phyloP scores from a whole-genome alignment of 2,888 invertebrate genomes.

The Xestia ashworthii region DNA sequence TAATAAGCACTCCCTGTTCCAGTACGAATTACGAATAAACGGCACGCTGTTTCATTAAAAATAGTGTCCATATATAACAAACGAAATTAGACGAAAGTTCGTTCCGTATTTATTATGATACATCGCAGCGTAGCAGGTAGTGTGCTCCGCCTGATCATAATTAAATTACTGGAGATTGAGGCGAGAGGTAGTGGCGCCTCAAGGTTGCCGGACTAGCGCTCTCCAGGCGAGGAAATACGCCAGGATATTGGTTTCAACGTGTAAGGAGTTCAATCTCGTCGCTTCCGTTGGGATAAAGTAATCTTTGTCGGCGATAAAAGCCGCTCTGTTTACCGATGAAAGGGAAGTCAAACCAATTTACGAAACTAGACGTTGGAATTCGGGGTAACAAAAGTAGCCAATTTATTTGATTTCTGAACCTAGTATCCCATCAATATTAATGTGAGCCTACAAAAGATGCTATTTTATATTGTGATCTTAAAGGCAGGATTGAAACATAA shows the following conservation, averaged over 20 bases:
- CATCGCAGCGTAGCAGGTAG: conserved; percentile 1
- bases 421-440: conserved; percentile 61
- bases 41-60: conserved; percentile 76
- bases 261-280: conserved; percentile 77
- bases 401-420: conserved; percentile 62
- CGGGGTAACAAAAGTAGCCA: conserved; percentile 66
- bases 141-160: conserved; percentile 36
- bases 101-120: conserved; percentile 27
- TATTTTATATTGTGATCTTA: conserved; percentile 36
- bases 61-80: conserved; percentile 68
- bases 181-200: conserved; percentile 28
- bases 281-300: conserved; percentile 76
- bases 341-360: conserved; percentile 75
- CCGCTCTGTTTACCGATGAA: conserved; percentile 75
- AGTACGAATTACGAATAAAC: conserved; percentile 75
- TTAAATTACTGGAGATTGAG: conserved; percentile 35
- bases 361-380: conserved; percentile 69
- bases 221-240: conserved; percentile 71
- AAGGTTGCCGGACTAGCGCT: conserved; percentile 63
- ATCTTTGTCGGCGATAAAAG: conserved; percentile 75
- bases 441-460: conserved; percentile 28
- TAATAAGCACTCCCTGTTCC: conserved; percentile 83
- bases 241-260: conserved; percentile 79
- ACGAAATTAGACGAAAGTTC: conserved; percentile 47
- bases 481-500: conserved; percentile 35